Percentiles rank a stretch among this genome's conserved stretches.
Evolutionary conservation across 2,888 invertebrate genomes (phyloP).

Genomic region (Amphipyra tragopoginis): DNA sequence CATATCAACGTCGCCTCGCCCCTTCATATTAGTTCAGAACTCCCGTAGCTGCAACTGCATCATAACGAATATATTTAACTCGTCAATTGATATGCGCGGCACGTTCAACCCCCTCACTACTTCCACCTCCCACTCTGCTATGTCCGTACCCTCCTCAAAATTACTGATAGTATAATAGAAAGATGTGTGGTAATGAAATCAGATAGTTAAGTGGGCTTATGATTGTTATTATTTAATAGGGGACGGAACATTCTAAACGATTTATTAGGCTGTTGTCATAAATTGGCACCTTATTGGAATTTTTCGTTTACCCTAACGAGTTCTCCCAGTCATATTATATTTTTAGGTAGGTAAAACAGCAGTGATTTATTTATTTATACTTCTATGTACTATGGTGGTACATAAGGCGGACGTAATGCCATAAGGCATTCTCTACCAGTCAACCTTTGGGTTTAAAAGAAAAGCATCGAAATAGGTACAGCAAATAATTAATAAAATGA

Average conservation of each 20-base stretch:
- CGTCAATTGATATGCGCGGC: constrained; percentile 30
- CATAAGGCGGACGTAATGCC: no score
- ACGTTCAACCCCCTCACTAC: constrained; percentile 30
- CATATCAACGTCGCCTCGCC: constrained; percentile 12
- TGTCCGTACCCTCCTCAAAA: constrained; percentile 20
- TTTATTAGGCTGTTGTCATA: constrained; percentile 5
- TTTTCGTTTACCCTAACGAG: no score
- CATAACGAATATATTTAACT: constrained; percentile 50
- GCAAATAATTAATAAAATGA: no score
- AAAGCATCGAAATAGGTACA: no score
- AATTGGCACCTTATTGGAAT: no score
- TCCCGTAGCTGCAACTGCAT: constrained; percentile 37
- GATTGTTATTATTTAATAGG: constrained; percentile 10
- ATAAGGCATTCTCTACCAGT: no score
- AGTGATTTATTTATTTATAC: no score
- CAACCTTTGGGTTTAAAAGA: no score
- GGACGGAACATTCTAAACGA: not conserved
- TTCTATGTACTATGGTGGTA: no score
- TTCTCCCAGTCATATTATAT: no score
- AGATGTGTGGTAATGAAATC: constrained; percentile 42
- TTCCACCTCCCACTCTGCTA: constrained; percentile 15
- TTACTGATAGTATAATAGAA: constrained; percentile 39
- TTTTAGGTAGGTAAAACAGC: no score
- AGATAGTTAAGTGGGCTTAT: constrained; percentile 16
- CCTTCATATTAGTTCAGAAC: constrained; percentile 39